Base-by-base conservation (phyloP, 1,140 invertebrate genomes). In the Adelges cooleyi region DNA sequence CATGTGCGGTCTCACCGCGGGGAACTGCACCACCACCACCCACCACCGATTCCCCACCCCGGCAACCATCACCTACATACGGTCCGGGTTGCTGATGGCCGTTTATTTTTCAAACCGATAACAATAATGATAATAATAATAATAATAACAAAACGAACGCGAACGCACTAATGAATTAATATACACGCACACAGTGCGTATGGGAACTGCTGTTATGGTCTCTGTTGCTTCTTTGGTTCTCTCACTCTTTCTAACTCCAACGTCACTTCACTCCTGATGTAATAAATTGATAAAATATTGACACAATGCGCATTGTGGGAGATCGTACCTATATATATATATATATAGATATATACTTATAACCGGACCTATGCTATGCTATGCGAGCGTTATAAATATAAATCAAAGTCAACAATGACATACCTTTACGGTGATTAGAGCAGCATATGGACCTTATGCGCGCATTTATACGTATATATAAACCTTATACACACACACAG, bases 331-430 rank as follows among this genome's bases (percentile, higher is more conserved):
- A n/a, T n/a, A n/a, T n/a, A 4, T 11, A 23, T 48, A 48, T 49
- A 50, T n/a, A 4, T n/a, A 27, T 25, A 6, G 17, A 27, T 4
- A 2, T 29, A 38, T 15, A 38, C 38, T 8, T 27, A 56, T 22
- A 25, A 20, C 20, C 20, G 10, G 10, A 13, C 18, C 1, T 22
- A 2, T 3, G 17, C 10, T 2, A 18, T 44, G 11, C 17, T 15
- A 15, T 22, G 33, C 18, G 33, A 33, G 25, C 9, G 17, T 18
- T 17, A 1, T 50, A 48, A 48, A 42, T 46, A 46, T 59, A 59
- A 59, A 59, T 59, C 54, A 59, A 59, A 46, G 40, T 59, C 54
- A 20, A 46, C 53, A 27, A 56, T 25, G 53, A 56, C 22, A 25
- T 25, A 33, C 29, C 29, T 33, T 33, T 33, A 33, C 29, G 29